A percentile compares a stretch with the other conserved stretches of the same genome.
These are phyloP conservation scores for Cryptotis parvus DNA, from an alignment of 2,113 vertebrate species.

Conservation along the genomic window DNA sequence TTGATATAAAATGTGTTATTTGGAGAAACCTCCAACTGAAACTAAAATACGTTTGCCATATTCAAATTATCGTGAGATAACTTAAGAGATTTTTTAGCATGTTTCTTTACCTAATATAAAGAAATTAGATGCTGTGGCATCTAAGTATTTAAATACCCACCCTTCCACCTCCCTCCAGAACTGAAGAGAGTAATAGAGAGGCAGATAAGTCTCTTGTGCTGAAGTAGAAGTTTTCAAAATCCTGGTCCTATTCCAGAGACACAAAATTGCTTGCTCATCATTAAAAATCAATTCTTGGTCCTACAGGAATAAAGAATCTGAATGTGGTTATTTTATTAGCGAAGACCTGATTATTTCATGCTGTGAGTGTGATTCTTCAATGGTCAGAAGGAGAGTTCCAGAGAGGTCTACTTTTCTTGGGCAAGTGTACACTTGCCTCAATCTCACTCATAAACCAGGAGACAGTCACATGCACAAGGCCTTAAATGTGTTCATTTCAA, in stretches of 20 bases:
- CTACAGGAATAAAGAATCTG: slow-evolving; percentile 4
- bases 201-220: background rate
- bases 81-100: background rate
- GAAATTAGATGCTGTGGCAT: background rate
- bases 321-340: slow-evolving; percentile 63
- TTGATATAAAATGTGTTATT: background rate
- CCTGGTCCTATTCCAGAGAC: slow-evolving; percentile 49
- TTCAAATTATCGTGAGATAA: background rate
- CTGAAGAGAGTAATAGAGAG: background rate
- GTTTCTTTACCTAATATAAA: slow-evolving; percentile 56
- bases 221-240: slow-evolving; percentile 53
- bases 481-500: slow-evolving; percentile 70
- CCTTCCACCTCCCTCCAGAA: background rate
- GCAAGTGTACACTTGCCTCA: slow-evolving; percentile 65
- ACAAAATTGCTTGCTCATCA: slow-evolving; percentile 56
- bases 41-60: background rate
- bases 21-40: background rate
- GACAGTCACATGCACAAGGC: slow-evolving; percentile 26
- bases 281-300: slow-evolving; percentile 74
- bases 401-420: slow-evolving; percentile 62
- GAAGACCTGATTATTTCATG: slow-evolving; percentile 70
- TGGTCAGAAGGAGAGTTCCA: slow-evolving; percentile 56
- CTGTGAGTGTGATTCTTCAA: slow-evolving; percentile 64
- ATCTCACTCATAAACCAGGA: slow-evolving; percentile 18
- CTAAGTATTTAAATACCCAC: background rate